These are phyloP conservation scores for Sterrhoptilus dennistouni DNA, from an alignment of 2,113 vertebrate genomes.

Conservation along the genomic window DNA sequence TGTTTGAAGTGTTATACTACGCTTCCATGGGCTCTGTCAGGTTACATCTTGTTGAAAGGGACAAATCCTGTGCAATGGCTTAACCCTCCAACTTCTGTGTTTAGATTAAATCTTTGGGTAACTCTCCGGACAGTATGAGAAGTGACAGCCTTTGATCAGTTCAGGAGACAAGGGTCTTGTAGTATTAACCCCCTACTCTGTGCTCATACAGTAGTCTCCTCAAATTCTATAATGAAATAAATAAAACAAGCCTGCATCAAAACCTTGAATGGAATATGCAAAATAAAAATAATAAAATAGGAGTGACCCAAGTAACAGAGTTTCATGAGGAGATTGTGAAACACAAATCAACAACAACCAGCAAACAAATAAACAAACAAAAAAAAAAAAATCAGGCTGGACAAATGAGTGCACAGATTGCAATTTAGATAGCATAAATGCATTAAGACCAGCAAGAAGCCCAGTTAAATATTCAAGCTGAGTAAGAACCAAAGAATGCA, in stretches of 20 bases:
- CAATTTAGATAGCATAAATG: conserved; percentile 17
- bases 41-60: neutral
- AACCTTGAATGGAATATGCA: neutral
- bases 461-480: conserved; percentile 24
- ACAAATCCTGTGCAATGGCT: neutral
- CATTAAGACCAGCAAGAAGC: neutral
- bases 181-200: neutral
- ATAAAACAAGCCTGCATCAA: neutral
- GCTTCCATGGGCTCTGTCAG: neutral
- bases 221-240: neutral
- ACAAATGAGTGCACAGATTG: conserved; percentile 1
- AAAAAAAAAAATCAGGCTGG: neutral
- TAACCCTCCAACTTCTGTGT: neutral
- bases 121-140: neutral
- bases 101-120: neutral
- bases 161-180: neutral
- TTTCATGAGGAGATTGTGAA: neutral
- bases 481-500: neutral
- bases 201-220: neutral
- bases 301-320: neutral
- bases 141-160: neutral
- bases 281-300: neutral
- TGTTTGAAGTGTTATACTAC: neutral
- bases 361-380: neutral
- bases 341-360: neutral